Evolutionary conservation across 2,797 vertebrate species (phyloP).

Genomic region (Channallabes apus): DNA sequence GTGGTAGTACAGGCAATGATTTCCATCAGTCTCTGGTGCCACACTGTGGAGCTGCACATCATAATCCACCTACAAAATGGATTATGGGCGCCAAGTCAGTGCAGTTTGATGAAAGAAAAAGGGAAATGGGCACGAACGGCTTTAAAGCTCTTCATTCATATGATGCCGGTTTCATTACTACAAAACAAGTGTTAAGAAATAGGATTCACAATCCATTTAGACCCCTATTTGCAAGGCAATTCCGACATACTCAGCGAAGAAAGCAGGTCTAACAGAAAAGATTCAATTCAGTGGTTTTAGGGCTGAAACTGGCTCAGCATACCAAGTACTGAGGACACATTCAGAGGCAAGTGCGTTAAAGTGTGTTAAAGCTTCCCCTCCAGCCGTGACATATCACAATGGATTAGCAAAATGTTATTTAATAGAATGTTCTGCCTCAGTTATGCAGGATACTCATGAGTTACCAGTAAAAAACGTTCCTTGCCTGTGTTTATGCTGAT

Average conservation of each 20-base stretch:
- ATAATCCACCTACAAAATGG: neutral
- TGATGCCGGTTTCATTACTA: conserved; percentile 32
- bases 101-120: conserved; percentile 18
- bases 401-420: conserved; percentile 21
- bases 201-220: conserved; percentile 32
- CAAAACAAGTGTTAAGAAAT: conserved; percentile 37
- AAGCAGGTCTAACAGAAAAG: conserved; percentile 15
- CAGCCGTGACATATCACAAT: neutral
- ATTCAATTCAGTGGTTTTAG: conserved; percentile 34
- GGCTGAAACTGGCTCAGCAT: conserved; percentile 19
- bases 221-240: conserved; percentile 43
- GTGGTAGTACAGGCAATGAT: conserved; percentile 15
- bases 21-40: conserved; percentile 48
- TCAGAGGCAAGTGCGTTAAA: neutral
- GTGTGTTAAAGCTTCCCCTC: neutral
- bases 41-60: conserved; percentile 35
- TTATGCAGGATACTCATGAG: neutral
- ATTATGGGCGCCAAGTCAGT: conserved; percentile 16
- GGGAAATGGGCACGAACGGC: conserved; percentile 13
- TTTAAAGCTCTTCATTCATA: conserved; percentile 23
- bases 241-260: conserved; percentile 20
- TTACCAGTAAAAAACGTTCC: conserved; percentile 2
- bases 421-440: conserved; percentile 13
- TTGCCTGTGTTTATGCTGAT: neutral
- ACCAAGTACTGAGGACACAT: conserved; percentile 21